Conservation (phyloP, 1,140 invertebrate genomes). For the Drosophila kepulauana region DNA sequence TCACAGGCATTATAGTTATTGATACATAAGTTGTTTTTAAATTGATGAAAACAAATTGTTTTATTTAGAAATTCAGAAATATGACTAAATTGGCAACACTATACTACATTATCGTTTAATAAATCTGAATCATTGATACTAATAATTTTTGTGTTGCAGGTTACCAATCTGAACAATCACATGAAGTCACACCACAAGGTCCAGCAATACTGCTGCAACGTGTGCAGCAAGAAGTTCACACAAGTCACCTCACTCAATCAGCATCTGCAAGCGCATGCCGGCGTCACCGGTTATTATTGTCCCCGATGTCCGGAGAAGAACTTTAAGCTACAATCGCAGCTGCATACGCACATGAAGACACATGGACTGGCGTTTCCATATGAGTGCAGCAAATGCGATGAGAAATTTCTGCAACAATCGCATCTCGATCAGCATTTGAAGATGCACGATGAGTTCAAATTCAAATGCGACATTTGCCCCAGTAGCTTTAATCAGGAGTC, state of each 20-base stretch:
- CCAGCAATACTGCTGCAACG: constrained; percentile 84
- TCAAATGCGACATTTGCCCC: constrained; percentile 83
- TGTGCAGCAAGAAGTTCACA: constrained; percentile 84
- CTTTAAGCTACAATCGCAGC: constrained; percentile 82
- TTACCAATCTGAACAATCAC: constrained; percentile 84
- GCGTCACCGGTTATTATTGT: constrained; percentile 83
- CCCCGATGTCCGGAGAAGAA: constrained; percentile 84
- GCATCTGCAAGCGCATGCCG: constrained; percentile 83
- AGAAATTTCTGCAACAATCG: constrained; percentile 84
- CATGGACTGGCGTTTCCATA: constrained; percentile 81
- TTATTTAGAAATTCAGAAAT: too few species aligned
- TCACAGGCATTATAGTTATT: neutral
- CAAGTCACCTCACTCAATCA: constrained; percentile 85
- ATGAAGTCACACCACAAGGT: constrained; percentile 85
- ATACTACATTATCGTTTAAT: too few species aligned
- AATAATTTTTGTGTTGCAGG: constrained; percentile 40
- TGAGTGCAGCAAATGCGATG: constrained; percentile 82
- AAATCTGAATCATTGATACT: too few species aligned
- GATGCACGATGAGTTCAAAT: constrained; percentile 84
- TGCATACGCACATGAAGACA: constrained; percentile 85
- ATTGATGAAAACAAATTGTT: too few species aligned
- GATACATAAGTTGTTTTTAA: too few species aligned
- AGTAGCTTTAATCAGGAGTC: constrained; percentile 84
- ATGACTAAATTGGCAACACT: too few species aligned
- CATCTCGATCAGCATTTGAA: constrained; percentile 82